Conservation (phyloP, 2,113 vertebrate species). For the Osmerus eperlanus region DNA sequence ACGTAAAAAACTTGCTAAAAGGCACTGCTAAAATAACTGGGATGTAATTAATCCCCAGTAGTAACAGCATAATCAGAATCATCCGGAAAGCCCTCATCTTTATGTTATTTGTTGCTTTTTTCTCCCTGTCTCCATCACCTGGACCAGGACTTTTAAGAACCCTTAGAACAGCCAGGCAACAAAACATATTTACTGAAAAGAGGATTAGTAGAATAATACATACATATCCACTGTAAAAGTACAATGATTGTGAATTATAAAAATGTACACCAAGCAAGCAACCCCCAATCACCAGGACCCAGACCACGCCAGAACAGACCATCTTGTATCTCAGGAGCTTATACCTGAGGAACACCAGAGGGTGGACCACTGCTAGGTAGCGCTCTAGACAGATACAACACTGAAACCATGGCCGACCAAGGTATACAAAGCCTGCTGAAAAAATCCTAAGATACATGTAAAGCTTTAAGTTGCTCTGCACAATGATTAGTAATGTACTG, state of each 20-base stretch:
- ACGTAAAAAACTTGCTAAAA: background rate
- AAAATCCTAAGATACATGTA: background rate
- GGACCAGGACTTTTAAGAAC: background rate
- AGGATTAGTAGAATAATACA: too few species aligned
- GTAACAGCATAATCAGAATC: background rate
- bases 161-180: background rate
- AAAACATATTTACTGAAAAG: background rate
- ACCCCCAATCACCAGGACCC: background rate
- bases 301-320: background rate
- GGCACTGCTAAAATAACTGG: background rate
- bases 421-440: background rate
- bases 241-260: background rate
- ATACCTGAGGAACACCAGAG: constrained; percentile 13
- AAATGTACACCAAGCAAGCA: background rate
- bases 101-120: background rate
- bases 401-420: constrained; percentile 6
- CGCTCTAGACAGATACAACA: constrained; percentile 12
- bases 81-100: constrained; percentile 3
- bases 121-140: background rate
- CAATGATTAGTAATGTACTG: background rate
- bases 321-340: constrained; percentile 9
- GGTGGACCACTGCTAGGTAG: constrained; percentile 21
- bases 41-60: background rate
- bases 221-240: background rate
- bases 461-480: background rate